Evolutionary conservation across 2,113 vertebrate species (phyloP).

Genomic region (Picathartes gymnocephalus): DNA sequence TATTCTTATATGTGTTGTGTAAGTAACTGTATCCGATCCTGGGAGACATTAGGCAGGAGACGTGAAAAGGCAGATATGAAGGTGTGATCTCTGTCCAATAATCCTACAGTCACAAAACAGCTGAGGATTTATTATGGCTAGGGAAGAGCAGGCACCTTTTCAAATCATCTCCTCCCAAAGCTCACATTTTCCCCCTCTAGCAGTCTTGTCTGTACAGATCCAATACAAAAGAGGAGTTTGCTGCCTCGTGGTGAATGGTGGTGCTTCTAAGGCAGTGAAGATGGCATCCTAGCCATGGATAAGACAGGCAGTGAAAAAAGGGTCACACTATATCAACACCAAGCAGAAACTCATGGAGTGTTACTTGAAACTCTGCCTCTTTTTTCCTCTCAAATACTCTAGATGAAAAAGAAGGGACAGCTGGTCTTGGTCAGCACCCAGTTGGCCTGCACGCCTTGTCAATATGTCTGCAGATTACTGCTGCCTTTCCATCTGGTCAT

Average conservation of each 20-base stretch:
- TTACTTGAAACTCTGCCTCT: background rate
- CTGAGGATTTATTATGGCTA: background rate
- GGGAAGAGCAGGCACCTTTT: background rate
- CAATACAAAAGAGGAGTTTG: background rate
- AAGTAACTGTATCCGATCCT: background rate
- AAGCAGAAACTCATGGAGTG: background rate
- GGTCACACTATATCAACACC: background rate
- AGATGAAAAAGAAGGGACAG: slow-evolving; percentile 3
- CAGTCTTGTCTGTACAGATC: background rate
- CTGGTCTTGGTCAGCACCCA: slow-evolving; percentile 35
- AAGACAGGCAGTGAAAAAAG: background rate
- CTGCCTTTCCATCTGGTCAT: slow-evolving; percentile 38
- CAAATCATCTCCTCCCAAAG: background rate
- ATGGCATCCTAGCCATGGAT: background rate
- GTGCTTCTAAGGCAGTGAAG: background rate
- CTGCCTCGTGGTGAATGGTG: background rate
- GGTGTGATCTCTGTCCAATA: background rate
- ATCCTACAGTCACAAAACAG: background rate
- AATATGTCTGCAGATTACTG: background rate
- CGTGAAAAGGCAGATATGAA: fast-evolving
- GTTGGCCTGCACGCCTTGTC: background rate
- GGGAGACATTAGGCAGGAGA: background rate
- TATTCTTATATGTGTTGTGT: background rate
- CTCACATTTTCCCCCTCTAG: background rate
- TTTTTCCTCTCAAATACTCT: background rate